Evolutionary conservation across 2,797 vertebrate species (phyloP).

Genomic region (Notolepis coatsorum): DNA sequence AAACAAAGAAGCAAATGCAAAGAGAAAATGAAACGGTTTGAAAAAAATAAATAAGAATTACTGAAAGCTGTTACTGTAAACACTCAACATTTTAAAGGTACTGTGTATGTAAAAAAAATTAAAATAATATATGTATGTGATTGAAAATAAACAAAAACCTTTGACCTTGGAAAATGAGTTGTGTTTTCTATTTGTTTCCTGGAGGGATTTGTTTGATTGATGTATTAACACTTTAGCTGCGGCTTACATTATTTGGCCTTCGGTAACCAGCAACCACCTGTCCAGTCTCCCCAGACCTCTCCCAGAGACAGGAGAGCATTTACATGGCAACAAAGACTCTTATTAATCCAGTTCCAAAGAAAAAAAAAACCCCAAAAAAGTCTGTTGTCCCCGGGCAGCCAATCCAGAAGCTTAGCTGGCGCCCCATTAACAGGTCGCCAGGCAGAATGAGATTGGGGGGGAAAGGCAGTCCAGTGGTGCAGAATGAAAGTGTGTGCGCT

Average conservation of each 20-base stretch:
- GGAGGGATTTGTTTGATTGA: not conserved
- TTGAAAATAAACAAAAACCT: conserved; percentile 88
- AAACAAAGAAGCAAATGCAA: conserved; percentile 69
- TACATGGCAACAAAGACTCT: conserved; percentile 8
- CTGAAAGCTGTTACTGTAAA: conserved; percentile 81
- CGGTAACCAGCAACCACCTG: not conserved
- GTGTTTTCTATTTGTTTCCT: conserved; percentile 36
- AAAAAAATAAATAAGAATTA: conserved; percentile 54
- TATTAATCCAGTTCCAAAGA: not conserved
- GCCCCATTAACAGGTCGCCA: conserved; percentile 1
- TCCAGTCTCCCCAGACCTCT: not conserved
- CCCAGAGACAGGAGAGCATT: not conserved
- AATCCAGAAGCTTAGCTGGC: not conserved
- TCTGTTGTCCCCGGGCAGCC: not conserved
- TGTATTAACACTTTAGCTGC: not conserved
- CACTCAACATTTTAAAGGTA: conserved; percentile 85
- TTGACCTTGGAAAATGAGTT: conserved; percentile 78
- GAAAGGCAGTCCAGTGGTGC: conserved; percentile 4
- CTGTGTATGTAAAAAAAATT: conserved; percentile 84
- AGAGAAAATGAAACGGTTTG: conserved; percentile 59
- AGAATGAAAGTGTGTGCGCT: not conserved
- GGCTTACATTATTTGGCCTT: not conserved
- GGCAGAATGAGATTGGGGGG: not conserved
- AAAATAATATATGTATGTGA: conserved; percentile 85
- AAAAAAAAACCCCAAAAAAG: too few relatives aligned